Conservation (phyloP, 2,888 invertebrate species). For the Temnothorax ravouxi region DNA sequence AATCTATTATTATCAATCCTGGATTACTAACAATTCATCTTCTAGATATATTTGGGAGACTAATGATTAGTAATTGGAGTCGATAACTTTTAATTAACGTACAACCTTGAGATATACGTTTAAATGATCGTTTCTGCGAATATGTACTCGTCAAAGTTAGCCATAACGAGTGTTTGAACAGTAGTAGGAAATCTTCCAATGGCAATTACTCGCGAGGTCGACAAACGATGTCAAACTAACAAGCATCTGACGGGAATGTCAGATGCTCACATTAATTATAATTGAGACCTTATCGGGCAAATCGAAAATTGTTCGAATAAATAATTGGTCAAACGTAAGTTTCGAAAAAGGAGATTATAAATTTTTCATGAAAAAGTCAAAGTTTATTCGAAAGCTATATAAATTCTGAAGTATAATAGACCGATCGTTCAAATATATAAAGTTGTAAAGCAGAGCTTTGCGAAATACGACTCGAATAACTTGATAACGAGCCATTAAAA, state of each 20-base stretch:
- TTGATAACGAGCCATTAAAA: not conserved
- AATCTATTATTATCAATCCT: not conserved
- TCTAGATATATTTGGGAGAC: not conserved
- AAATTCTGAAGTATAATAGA: slow-evolving; percentile 1
- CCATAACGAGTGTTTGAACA: slow-evolving; percentile 32
- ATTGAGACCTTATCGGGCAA: not conserved
- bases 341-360: not conserved
- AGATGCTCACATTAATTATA: slow-evolving; percentile 22
- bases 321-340: not conserved
- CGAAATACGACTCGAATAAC: not conserved
- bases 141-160: slow-evolving; percentile 32
- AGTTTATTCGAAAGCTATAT: not conserved
- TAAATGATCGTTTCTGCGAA: slow-evolving; percentile 14
- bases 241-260: slow-evolving; percentile 4
- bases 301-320: not conserved
- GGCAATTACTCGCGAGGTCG: slow-evolving; percentile 27
- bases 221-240: slow-evolving; percentile 30
- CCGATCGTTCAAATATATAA: not conserved
- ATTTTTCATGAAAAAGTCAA: not conserved
- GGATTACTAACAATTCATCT: not conserved
- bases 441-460: not conserved
- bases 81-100: not conserved
- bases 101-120: not conserved
- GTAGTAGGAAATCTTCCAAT: slow-evolving; percentile 17
- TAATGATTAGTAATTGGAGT: not conserved